phyloP scores from a whole-genome alignment of 1,140 invertebrate genomes.

The Cydia fagiglandana region DNA sequence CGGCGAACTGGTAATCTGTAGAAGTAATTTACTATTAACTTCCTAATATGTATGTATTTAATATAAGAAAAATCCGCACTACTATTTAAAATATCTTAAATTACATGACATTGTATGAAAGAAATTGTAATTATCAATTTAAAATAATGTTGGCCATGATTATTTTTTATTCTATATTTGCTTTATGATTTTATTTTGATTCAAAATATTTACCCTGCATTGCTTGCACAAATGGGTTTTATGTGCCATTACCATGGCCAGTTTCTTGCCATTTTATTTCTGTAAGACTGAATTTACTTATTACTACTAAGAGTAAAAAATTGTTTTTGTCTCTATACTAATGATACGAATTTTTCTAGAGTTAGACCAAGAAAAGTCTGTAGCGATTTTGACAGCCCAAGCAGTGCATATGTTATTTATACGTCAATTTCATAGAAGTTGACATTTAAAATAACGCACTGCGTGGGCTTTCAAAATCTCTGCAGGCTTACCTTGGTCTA shows the following conservation, averaged over 20 bases:
- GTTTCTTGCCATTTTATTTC: conserved; percentile 9
- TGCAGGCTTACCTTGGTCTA: too few species aligned
- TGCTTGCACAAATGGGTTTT: conserved; percentile 21
- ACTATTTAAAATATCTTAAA: neutral
- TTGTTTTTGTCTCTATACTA: neutral
- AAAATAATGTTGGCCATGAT: conserved; percentile 31
- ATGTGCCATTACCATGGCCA: conserved; percentile 35
- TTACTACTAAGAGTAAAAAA: neutral
- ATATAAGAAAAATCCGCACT: too few species aligned
- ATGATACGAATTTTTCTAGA: neutral
- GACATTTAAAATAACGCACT: too few species aligned
- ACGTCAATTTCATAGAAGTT: too few species aligned
- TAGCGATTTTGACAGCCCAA: too few species aligned
- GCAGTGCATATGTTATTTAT: too few species aligned
- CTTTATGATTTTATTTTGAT: conserved; percentile 34
- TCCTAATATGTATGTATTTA: neutral
- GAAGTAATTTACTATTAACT: too few species aligned
- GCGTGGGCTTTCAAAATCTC: too few species aligned
- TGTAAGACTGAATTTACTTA: conserved; percentile 15
- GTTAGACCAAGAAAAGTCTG: too few species aligned
- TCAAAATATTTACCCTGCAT: conserved; percentile 33
- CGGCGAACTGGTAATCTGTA: too few species aligned
- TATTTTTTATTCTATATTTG: neutral
- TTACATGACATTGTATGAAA: neutral
- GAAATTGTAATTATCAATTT: conserved; percentile 4